Evolutionary conservation across 2,888 invertebrate genomes (phyloP).

Genomic region (Itoplectis maculator): DNA sequence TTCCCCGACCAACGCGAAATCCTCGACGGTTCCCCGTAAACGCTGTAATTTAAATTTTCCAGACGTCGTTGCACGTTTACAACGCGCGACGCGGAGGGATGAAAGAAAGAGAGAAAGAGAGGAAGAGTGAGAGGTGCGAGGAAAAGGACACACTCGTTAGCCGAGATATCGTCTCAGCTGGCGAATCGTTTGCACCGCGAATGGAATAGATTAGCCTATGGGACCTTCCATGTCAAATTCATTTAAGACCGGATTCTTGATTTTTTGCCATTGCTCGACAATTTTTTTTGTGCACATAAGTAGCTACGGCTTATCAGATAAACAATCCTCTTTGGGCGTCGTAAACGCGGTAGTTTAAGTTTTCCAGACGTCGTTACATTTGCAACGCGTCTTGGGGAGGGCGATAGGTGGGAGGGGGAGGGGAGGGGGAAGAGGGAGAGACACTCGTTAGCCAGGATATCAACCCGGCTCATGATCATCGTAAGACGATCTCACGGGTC

Average conservation of each 20-base stretch:
- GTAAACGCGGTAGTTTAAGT: constrained; percentile 65
- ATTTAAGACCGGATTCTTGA: too few species aligned
- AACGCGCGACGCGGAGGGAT: constrained; percentile 26
- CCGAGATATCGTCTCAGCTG: constrained; percentile 38
- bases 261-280: too few species aligned
- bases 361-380: constrained; percentile 60
- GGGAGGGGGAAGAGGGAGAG: constrained; percentile 12
- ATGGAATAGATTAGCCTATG: constrained; percentile 20
- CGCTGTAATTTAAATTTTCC: constrained; percentile 65
- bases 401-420: too few species aligned
- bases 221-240: too few species aligned
- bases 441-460: constrained; percentile 60
- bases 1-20: constrained; percentile 29
- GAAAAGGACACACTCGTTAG: constrained; percentile 59
- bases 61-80: constrained; percentile 58
- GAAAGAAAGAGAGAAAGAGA: not conserved
- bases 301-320: too few species aligned
- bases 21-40: constrained; percentile 36
- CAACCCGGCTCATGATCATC: constrained; percentile 47
- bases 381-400: constrained; percentile 41
- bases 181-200: constrained; percentile 53
- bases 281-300: too few species aligned
- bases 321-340: not conserved
- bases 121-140: too few species aligned
- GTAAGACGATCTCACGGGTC: constrained; percentile 57